Evolutionary conservation across 2,888 invertebrate genomes (phyloP).

Genomic region (Anthrax anthrax): DNA sequence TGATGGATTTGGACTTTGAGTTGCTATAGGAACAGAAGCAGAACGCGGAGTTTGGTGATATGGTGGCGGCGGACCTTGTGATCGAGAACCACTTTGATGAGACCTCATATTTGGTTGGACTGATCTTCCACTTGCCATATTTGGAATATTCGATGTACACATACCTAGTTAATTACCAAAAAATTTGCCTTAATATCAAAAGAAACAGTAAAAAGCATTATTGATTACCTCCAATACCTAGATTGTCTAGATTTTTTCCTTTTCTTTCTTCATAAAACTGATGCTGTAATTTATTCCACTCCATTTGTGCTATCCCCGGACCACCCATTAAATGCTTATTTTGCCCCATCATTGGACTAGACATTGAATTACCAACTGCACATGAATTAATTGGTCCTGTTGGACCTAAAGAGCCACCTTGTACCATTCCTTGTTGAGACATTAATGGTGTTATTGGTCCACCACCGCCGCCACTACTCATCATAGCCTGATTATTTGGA

Average conservation of each 20-base stretch:
- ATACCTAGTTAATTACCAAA: not conserved
- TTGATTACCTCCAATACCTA: conserved; percentile 4
- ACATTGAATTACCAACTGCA: conserved; percentile 4
- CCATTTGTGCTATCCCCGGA: conserved; percentile 48
- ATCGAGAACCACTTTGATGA: conserved; percentile 28
- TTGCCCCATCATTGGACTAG: conserved; percentile 10
- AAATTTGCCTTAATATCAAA: not conserved
- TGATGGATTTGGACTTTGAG: conserved; percentile 57
- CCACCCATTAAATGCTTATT: conserved; percentile 15
- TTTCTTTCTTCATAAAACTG: conserved; percentile 63
- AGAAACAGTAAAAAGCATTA: no score
- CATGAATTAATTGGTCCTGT: conserved; percentile 11
- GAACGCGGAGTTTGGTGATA: conserved; percentile 60
- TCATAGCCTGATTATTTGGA: conserved; percentile 6
- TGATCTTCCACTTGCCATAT: conserved; percentile 9
- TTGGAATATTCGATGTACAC: not conserved
- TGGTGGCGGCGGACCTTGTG: conserved; percentile 65
- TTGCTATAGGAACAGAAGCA: conserved; percentile 57
- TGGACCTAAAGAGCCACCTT: conserved; percentile 10
- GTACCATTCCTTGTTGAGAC: conserved; percentile 5
- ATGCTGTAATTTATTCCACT: conserved; percentile 84
- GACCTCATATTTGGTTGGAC: conserved; percentile 13
- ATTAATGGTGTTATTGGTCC: not conserved
- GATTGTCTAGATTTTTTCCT: conserved; percentile 25
- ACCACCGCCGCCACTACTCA: conserved; percentile 9